phyloP scores from a whole-genome alignment of 2,888 invertebrate species.

The Euzophera pinguis region DNA sequence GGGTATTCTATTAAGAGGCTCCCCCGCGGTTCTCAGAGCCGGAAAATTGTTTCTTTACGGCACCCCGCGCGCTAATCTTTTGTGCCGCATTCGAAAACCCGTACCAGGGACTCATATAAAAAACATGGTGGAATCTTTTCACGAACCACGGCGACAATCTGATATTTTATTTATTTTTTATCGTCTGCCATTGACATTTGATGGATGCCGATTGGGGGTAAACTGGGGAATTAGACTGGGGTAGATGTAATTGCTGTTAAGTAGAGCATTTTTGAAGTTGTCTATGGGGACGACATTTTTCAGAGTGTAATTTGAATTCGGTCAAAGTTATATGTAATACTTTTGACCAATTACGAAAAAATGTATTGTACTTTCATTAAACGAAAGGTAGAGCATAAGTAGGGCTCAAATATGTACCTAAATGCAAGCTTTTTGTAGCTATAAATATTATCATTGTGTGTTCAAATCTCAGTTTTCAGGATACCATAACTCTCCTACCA shows the following conservation, averaged over 20 bases:
- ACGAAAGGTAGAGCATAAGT: too few relatives aligned
- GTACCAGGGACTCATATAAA: conserved; percentile 22
- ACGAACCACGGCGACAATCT: conserved; percentile 46
- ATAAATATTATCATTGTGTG: too few relatives aligned
- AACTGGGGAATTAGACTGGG: conserved; percentile 31
- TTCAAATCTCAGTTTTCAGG: too few relatives aligned
- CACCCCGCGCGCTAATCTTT: conserved; percentile 73
- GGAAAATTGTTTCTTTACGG: conserved; percentile 78
- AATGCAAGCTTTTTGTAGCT: too few relatives aligned
- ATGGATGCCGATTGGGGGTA: conserved; percentile 50
- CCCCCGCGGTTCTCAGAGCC: conserved; percentile 56
- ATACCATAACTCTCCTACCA: too few relatives aligned
- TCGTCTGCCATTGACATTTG: conserved; percentile 66
- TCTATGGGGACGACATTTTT: neutral
- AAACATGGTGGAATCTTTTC: conserved; percentile 34
- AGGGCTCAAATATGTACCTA: too few relatives aligned
- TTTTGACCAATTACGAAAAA: too few relatives aligned
- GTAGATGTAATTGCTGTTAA: conserved; percentile 47
- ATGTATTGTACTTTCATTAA: too few relatives aligned
- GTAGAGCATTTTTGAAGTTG: conserved; percentile 17
- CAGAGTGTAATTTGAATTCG: neutral
- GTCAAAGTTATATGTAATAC: neutral
- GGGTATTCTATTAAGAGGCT: conserved; percentile 56
- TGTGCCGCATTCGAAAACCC: conserved; percentile 28
- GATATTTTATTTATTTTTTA: conserved; percentile 72